Percentiles rank a stretch among this genome's conserved stretches.
phyloP scores from a whole-genome alignment of 1,140 invertebrate species.

The Trichonephila clavata region DNA sequence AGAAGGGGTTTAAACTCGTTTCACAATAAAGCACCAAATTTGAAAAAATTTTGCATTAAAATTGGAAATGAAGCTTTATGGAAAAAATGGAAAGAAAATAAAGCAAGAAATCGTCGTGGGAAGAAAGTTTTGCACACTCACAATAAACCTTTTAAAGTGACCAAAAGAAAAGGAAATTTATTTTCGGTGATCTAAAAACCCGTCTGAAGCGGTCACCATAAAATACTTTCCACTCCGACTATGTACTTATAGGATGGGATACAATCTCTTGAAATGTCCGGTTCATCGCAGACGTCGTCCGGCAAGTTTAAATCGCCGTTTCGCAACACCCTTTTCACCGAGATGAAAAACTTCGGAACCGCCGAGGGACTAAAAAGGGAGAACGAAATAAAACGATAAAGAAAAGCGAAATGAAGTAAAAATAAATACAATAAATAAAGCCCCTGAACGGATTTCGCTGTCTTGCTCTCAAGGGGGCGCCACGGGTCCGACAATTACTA shows the following conservation, averaged over 20 bases:
- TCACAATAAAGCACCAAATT: too few relatives aligned
- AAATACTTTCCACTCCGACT: background rate
- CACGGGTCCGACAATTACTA: conserved; percentile 56
- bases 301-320: conserved; percentile 24
- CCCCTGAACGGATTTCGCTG: conserved; percentile 31
- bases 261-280: background rate
- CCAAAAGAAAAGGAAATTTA: background rate
- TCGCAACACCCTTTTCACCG: conserved; percentile 18
- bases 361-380: conserved; percentile 20
- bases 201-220: background rate
- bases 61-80: too few relatives aligned
- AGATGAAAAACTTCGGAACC: conserved; percentile 42
- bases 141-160: too few relatives aligned
- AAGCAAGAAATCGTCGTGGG: too few relatives aligned
- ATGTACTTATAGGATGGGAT: background rate
- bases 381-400: conserved; percentile 32
- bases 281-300: background rate
- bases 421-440: conserved; percentile 44
- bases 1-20: too few relatives aligned
- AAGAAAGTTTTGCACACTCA: too few relatives aligned
- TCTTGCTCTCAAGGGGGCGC: conserved; percentile 51
- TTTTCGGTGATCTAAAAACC: background rate
- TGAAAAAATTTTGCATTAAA: too few relatives aligned
- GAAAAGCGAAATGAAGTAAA: background rate
- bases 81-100: too few relatives aligned